These are phyloP conservation scores for Seira ritae DNA, from an alignment of 2,888 invertebrate species.

Conservation along the genomic window DNA sequence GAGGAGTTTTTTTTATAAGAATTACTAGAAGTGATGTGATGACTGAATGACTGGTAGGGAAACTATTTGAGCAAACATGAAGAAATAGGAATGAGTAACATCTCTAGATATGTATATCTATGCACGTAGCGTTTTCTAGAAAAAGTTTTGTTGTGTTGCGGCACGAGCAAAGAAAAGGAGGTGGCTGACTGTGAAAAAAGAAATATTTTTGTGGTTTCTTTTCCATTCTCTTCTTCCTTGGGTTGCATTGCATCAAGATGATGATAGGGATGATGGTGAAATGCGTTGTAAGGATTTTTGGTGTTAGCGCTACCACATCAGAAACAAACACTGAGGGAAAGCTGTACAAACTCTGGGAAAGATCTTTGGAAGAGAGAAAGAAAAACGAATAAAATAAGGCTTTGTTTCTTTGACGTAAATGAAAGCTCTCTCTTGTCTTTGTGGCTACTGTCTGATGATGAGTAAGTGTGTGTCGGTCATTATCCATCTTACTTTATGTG, in stretches of 20 bases:
- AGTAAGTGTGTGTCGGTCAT: constrained; percentile 61
- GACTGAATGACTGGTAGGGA: too few relatives aligned
- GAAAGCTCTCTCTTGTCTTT: constrained; percentile 54
- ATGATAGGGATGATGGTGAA: constrained; percentile 38
- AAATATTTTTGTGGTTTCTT: constrained; percentile 24
- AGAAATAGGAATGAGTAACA: too few relatives aligned
- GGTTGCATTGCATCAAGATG: constrained; percentile 9
- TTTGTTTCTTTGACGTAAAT: constrained; percentile 58
- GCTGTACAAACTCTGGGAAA: constrained; percentile 22
- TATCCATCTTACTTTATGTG: constrained; percentile 28
- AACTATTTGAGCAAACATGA: too few relatives aligned
- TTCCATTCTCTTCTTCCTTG: too few relatives aligned
- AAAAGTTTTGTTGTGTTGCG: too few relatives aligned
- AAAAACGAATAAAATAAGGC: constrained; percentile 22
- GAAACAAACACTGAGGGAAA: constrained; percentile 49
- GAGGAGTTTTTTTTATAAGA: too few relatives aligned
- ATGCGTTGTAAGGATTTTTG: constrained; percentile 53
- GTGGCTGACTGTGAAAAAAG: constrained; percentile 17
- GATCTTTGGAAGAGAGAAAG: constrained; percentile 8
- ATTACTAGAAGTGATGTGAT: too few relatives aligned
- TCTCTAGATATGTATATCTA: too few relatives aligned
- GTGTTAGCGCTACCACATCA: constrained; percentile 50
- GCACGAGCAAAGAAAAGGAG: constrained; percentile 45
- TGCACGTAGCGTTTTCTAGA: too few relatives aligned
- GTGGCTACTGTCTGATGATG: constrained; percentile 57